phyloP scores from a whole-genome alignment of 2,113 vertebrate species.

The Oreochromis spilurus region DNA sequence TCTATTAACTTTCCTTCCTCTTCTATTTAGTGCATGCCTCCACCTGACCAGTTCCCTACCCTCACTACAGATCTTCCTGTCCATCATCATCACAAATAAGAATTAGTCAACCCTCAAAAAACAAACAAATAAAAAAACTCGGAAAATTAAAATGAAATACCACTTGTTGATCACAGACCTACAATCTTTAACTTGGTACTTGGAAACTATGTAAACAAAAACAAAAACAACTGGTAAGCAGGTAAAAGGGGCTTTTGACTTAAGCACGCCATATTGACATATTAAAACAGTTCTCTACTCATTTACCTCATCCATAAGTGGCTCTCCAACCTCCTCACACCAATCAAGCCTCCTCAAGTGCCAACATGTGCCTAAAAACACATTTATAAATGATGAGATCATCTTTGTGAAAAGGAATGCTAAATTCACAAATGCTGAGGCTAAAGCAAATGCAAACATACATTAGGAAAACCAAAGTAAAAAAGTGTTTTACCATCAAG shows the following conservation, averaged over 20 bases:
- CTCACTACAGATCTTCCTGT: not conserved
- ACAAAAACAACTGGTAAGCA: not conserved
- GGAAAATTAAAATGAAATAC: not conserved
- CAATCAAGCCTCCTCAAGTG: constrained; percentile 86
- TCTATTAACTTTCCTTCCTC: not conserved
- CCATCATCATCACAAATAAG: not conserved
- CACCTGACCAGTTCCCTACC: not conserved
- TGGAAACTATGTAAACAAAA: not conserved
- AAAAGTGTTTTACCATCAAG: constrained; percentile 77
- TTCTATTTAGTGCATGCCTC: not conserved
- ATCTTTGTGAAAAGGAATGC: not conserved
- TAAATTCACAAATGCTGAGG: not conserved
- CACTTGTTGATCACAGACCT: not conserved
- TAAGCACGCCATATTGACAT: not conserved
- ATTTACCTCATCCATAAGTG: constrained; percentile 80
- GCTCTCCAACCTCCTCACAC: constrained; percentile 87
- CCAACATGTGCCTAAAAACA: constrained; percentile 75
- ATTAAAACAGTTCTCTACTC: not conserved
- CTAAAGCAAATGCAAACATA: not conserved
- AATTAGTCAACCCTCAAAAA: not conserved
- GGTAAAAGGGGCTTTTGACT: not conserved
- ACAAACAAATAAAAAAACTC: not conserved
- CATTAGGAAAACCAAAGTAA: not conserved
- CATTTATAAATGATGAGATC: not conserved
- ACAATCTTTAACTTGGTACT: not conserved